Evolutionary conservation across 2,113 vertebrate genomes (phyloP).

Genomic region (Nesospiza acunhae): DNA sequence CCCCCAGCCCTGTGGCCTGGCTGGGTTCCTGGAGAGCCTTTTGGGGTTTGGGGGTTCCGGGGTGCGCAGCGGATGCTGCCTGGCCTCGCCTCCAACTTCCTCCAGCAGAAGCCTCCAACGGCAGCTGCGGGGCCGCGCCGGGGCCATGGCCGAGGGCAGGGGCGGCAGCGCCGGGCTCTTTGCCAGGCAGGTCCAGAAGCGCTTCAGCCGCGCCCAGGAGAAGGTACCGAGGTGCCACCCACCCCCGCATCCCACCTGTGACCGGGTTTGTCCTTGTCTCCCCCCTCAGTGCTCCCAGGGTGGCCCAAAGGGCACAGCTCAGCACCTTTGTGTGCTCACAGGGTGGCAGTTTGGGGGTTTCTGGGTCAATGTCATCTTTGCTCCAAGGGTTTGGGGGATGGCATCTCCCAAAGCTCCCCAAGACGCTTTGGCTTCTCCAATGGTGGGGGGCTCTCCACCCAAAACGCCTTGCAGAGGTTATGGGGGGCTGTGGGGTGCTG

Average conservation of each 20-base stretch:
- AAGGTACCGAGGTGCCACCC: conserved; percentile 77
- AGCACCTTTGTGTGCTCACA: rapidly evolving
- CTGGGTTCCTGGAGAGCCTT: neutral
- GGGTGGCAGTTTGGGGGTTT: neutral
- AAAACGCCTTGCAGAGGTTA: rapidly evolving
- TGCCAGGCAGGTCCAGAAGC: conserved; percentile 87
- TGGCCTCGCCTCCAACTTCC: conserved; percentile 62
- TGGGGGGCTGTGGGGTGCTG: rapidly evolving
- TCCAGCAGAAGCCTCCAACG: conserved; percentile 24
- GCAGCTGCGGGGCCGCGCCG: neutral
- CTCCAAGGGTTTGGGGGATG: neutral
- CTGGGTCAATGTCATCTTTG: rapidly evolving
- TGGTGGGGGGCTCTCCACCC: neutral
- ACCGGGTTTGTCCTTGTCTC: rapidly evolving
- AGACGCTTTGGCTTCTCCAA: neutral
- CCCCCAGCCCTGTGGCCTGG: neutral
- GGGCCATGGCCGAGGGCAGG: conserved; percentile 84
- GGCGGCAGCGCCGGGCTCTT: conserved; percentile 82
- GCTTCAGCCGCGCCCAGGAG: conserved; percentile 89
- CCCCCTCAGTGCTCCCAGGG: rapidly evolving
- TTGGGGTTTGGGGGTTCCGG: neutral
- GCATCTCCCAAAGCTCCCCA: neutral
- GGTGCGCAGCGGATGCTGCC: conserved; percentile 53
- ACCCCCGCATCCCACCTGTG: neutral
- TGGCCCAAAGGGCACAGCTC: rapidly evolving